phyloP scores from a whole-genome alignment of 2,797 vertebrate species.

The Labeo calbasu region DNA sequence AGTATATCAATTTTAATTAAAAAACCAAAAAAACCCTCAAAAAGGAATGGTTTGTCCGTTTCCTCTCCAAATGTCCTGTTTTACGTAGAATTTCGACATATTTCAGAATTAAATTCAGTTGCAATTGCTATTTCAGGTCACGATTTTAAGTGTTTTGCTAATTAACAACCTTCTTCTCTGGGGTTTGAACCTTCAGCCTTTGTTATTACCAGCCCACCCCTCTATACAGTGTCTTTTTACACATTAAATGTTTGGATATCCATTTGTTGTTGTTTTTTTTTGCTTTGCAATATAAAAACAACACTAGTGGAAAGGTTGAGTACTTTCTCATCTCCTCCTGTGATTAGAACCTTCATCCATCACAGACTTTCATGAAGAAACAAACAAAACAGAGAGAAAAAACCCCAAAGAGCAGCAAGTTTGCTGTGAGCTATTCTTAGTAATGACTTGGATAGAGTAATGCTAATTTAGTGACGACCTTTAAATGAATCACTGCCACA shows the following conservation, averaged over 20 bases:
- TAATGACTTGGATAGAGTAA: constrained; percentile 52
- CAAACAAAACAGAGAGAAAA: constrained; percentile 1
- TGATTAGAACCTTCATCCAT: constrained; percentile 36
- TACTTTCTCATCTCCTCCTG: constrained; percentile 29
- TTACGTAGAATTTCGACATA: neutral
- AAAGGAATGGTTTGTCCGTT: neutral
- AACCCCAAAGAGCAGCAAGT: constrained; percentile 11
- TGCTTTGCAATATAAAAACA: neutral
- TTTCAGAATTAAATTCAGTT: neutral
- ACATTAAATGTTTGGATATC: neutral
- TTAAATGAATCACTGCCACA: constrained; percentile 58
- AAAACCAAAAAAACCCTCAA: no score
- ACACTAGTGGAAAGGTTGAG: constrained; percentile 6
- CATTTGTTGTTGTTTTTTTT: constrained; percentile 18
- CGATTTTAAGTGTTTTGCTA: neutral
- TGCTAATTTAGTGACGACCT: constrained; percentile 54
- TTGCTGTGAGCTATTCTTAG: constrained; percentile 44
- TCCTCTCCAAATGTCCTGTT: neutral
- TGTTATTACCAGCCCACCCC: neutral
- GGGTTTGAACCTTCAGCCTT: neutral
- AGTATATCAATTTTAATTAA: no score
- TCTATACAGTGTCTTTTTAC: neutral
- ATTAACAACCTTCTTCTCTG: neutral
- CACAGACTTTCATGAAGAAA: constrained; percentile 32
- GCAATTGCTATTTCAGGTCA: neutral